Base-by-base conservation (phyloP, 2,113 vertebrate genomes). In the Steatornis caripensis region DNA sequence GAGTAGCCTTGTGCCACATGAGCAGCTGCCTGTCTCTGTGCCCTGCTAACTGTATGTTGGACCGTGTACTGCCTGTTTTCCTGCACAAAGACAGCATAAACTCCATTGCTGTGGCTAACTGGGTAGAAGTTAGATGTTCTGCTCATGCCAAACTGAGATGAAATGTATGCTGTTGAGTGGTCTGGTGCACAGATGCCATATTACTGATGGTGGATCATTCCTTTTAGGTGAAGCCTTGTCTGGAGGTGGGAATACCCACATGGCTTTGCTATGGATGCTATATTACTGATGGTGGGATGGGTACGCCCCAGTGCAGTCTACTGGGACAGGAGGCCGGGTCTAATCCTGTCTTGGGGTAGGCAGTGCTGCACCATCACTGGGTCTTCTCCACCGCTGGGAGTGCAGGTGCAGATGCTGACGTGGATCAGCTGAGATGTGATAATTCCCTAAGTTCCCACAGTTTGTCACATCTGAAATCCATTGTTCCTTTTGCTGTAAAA, bases 121-220 rank as follows among this genome's bases (percentile, higher is more conserved):
- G 68, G 36, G 36, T 61, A 69, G 79, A 87, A 96, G 84, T 83
- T n/a, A 45, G 79, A 45, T 86, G 74, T 94, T 91, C 61, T 90
- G 71, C 62, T 82, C 8, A 15, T 58, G 57, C 48, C 55, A 83
- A 88, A 46, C 39, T 2, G 11, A 68, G 70, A 64, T n/a, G 15
- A 79, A 84, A 64, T 37, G 49, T 34, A 16, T 23, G 45, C 54
- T 88, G 15, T 3, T 32, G 85, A 60, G 90, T 2, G 26, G 11
- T 30, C 34, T 83, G 82, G 23, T 53, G 66, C 48, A 85, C 88
- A 90, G 57, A 76, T 79, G 39, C 55, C 46, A 0, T 26, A 8
- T 34, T 85, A 21, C 69, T 58, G 64, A 9, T 29, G 20, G n/a
- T 61, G 74, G n/a, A n/a, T n/a, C n/a, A n/a, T n/a, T n/a, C n/a